phyloP scores from a whole-genome alignment of 2,888 invertebrate genomes.

The Acanthosepion esculentum region DNA sequence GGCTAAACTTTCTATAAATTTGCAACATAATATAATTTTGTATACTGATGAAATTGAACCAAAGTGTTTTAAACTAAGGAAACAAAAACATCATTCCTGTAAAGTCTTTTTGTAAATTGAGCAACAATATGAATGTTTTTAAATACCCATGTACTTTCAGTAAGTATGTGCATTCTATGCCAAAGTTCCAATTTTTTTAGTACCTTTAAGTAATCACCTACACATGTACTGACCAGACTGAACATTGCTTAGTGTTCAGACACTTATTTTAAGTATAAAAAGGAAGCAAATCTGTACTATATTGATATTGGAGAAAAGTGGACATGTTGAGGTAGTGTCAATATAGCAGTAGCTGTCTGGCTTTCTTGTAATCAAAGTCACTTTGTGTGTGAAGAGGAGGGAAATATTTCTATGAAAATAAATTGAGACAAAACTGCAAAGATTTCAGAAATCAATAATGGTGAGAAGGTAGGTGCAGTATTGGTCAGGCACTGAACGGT shows the following conservation, averaged over 20 bases:
- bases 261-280: not conserved
- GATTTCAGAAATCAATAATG: not conserved
- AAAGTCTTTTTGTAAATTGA: too few species aligned
- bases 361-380: slow-evolving; percentile 22
- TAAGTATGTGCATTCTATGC: not conserved
- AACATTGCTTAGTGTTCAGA: not conserved
- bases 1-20: not conserved
- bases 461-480: not conserved
- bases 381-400: not conserved
- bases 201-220: not conserved
- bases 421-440: slow-evolving; percentile 6
- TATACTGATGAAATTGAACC: not conserved
- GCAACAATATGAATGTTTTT: too few species aligned
- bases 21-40: not conserved
- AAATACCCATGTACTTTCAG: not conserved
- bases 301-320: not conserved
- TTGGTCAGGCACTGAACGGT: slow-evolving; percentile 15
- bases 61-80: not conserved
- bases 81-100: not conserved
- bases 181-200: not conserved
- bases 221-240: not conserved
- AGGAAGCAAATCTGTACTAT: not conserved
- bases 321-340: not conserved
- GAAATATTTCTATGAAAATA: not conserved
- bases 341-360: slow-evolving; percentile 2